Conservation (phyloP, 37 sponge, comb jelly and placozoan genomes). For the Cladorhizidae sp. region DNA sequence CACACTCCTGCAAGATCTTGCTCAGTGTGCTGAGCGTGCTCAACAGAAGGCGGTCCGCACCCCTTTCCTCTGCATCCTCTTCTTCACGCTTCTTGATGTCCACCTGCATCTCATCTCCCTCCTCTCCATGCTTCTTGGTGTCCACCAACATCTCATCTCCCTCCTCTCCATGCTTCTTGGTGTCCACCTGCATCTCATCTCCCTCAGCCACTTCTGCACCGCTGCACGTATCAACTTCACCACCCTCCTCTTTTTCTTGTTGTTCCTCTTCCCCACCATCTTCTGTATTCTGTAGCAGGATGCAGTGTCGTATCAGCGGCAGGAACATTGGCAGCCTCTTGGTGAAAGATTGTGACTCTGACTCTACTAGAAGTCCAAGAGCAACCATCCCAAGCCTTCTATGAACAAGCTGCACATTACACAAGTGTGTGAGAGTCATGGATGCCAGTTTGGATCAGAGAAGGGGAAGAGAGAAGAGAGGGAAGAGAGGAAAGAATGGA, state of each 20-base stretch:
- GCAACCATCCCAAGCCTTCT: slow-evolving; percentile 60
- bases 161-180: background rate
- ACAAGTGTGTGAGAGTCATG: too few relatives aligned
- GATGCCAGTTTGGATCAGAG: too few relatives aligned
- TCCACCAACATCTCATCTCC: background rate
- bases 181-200: background rate
- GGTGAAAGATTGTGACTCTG: slow-evolving; percentile 56
- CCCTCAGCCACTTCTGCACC: slow-evolving; percentile 8
- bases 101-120: background rate
- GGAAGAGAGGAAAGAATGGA: too few relatives aligned
- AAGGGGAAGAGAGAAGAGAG: too few relatives aligned
- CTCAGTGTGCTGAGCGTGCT: slow-evolving; percentile 49
- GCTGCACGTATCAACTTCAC: slow-evolving; percentile 2
- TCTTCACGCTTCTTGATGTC: background rate
- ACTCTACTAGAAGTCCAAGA: slow-evolving; percentile 66
- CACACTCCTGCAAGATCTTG: slow-evolving; percentile 46
- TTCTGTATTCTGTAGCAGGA: slow-evolving; percentile 4
- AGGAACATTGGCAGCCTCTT: slow-evolving; percentile 45
- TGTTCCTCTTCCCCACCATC: background rate
- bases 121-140: background rate
- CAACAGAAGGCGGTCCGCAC: slow-evolving; percentile 63
- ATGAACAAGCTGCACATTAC: slow-evolving; percentile 73
- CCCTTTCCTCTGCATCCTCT: background rate
- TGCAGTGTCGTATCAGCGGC: slow-evolving; percentile 53
- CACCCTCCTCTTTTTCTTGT: slow-evolving; percentile 3